Base-by-base conservation (phyloP, 2,797 vertebrate genomes). In the Anguilla obscura region DNA sequence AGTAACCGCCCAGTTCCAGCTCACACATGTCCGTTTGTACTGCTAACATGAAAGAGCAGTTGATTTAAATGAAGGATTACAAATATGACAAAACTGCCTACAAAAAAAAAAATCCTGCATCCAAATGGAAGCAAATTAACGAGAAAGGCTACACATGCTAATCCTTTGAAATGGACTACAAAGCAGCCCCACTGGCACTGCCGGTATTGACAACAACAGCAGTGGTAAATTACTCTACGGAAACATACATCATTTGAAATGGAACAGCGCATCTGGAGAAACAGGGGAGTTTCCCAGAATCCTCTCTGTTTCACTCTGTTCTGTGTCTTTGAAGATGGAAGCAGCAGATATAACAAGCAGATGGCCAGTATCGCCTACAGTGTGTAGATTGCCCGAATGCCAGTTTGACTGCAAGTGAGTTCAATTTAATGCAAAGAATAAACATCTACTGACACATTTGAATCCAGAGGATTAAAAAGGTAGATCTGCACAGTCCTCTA, bases 161-260 rank as follows among this genome's bases (percentile, higher is more conserved):
- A 66, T 60, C 56, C 58, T 85, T 60, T 66, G 83, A 85, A 85
- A 56, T 33, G n/a, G 66, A 63, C 54, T 85, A 85, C 84, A 85
- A 40, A 66, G 84, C 56, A 45, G 54, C 33, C 58, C 56, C 56
- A 85, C 54, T 45, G 56, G 30, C 56, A 36, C 54, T 21, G 56
- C 2, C 27, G 56, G 56, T 52, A 63, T 16, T 36, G 30, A 58
- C 54, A 84, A 33, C 50, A 27, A 56, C 6, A 3, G 40, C 83
- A 85, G 54, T 36, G 27, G 10, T 33, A 30, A 56, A 85, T 85
- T 56, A 30, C 50, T 52, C 27, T 27, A 9, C 48, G 56, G 9
- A 56, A 84, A 84, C 14, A n/a, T 84, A 84, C 27, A 52, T 56
- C 30, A 56, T 56, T 56, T 60, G 30, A 60, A 54, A 56, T 27